Base-by-base conservation (phyloP, 2,888 invertebrate species). In the Hybos culiciformis region DNA sequence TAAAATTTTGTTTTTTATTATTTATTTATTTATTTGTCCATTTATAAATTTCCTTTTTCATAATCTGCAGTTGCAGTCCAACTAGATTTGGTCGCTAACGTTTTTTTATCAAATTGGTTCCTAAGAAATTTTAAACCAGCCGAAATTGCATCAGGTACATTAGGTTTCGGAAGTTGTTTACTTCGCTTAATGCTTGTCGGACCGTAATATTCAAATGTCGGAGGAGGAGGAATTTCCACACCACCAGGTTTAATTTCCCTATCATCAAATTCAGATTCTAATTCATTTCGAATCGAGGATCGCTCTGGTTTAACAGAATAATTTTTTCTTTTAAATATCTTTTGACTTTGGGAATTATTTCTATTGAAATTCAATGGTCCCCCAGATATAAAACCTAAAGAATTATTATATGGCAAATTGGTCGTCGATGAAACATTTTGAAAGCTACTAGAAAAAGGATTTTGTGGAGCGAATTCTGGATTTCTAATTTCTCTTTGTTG, bases 401-500 rank as follows among this genome's bases (percentile, higher is more conserved):
- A 21, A 31, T n/a, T 11, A n/a, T 31, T 12, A 31, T 2, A 31
- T 31, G 31, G 2, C 5, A 9, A 4, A 34, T 14, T 14, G 17
- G 15, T n/a, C 37, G 41, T n/a, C 38, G 31, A 26, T 56, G 70
- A n/a, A n/a, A n/a, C n/a, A n/a, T n/a, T n/a, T n/a, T n/a, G n/a
- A n/a, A n/a, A n/a, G n/a, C n/a, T n/a, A n/a, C n/a, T n/a, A n/a
- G n/a, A 68, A 53, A 70, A 62, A 29, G n/a, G n/a, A n/a, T 49
- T 42, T 4, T 51, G 38, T 4, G 91, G 91, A 2, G 85, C 90
- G 66, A 92, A 92, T 61, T 90, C 87, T 1, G 71, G 57, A 19
- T 70, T 68, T 49, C 91, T 71, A 56, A 83, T 80, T 41, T 68
- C 67, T 49, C 92, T 72, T 59, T 84, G 77, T 54, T 81, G 78